Conservation (phyloP, 2,888 invertebrate species). For the Spilosoma lubricipeda region DNA sequence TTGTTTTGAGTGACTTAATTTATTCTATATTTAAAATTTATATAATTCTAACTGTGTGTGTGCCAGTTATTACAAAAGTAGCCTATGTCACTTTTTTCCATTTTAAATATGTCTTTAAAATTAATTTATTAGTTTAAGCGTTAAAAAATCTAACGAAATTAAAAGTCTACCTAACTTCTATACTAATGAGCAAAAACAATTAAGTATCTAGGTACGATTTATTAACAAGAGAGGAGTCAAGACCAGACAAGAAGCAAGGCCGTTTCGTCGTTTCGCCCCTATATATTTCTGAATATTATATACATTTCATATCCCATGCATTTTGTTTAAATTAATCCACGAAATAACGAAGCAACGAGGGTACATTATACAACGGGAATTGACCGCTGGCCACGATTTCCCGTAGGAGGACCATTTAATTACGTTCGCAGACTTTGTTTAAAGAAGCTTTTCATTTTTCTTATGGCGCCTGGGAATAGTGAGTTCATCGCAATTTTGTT, state of each 20-base stretch:
- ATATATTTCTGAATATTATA: neutral
- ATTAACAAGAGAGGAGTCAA: neutral
- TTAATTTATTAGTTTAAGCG: too few species aligned
- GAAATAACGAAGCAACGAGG: conserved; percentile 9
- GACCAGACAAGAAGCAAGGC: neutral
- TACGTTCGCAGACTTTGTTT: conserved; percentile 50
- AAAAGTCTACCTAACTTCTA: neutral
- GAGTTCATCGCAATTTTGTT: conserved; percentile 25
- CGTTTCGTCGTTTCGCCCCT: neutral
- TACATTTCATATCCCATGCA: neutral
- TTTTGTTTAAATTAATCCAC: conserved; percentile 16
- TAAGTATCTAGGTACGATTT: neutral
- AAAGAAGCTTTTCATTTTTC: conserved; percentile 53
- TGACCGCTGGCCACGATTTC: conserved; percentile 51
- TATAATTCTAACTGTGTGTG: too few species aligned
- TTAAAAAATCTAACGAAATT: too few species aligned
- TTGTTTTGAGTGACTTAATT: too few species aligned
- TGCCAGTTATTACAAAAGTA: too few species aligned
- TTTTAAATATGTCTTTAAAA: too few species aligned
- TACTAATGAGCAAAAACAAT: neutral
- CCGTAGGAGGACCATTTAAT: conserved; percentile 50
- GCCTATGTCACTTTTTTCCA: too few species aligned
- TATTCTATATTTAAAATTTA: too few species aligned
- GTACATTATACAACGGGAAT: conserved; percentile 34
- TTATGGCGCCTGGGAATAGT: conserved; percentile 30